Conservation (phyloP, 1,140 invertebrate genomes). For the Nilaparvata lugens region DNA sequence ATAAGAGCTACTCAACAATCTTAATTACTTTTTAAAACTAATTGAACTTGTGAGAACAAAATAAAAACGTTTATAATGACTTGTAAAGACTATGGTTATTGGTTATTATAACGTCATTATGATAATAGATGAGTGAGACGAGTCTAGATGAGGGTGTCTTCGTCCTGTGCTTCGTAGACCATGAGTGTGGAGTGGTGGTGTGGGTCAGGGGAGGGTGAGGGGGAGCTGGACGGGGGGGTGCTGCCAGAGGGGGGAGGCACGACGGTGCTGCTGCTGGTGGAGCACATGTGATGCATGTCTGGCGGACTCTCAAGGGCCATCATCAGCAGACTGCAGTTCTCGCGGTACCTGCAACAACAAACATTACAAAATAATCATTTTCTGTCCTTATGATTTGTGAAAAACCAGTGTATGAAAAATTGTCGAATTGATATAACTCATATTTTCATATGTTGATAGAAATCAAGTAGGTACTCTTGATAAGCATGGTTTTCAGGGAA, state of each 20-base stretch:
- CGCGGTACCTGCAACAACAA: constrained; percentile 12
- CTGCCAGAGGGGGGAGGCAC: not conserved
- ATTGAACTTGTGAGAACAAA: no score
- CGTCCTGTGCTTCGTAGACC: constrained; percentile 59
- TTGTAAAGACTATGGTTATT: no score
- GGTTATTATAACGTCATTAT: no score
- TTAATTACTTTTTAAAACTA: no score
- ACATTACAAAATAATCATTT: not conserved
- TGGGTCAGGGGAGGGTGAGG: constrained; percentile 42
- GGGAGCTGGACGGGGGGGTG: not conserved
- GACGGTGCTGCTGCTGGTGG: constrained; percentile 48
- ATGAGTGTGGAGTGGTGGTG: constrained; percentile 56
- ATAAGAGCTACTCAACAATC: no score
- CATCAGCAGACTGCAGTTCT: constrained; percentile 28
- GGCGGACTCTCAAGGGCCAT: constrained; percentile 22
- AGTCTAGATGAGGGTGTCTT: constrained; percentile 59
- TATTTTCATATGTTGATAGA: no score
- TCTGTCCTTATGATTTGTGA: constrained; percentile 31
- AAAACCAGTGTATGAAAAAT: constrained; percentile 27
- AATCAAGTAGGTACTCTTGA: no score
- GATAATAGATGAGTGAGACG: no score
- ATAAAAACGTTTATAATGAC: no score
- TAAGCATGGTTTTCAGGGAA: no score
- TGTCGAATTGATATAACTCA: constrained; percentile 34
- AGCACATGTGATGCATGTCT: constrained; percentile 32